These are phyloP conservation scores for Porites rus DNA, from an alignment of 92 coral and sea anemone genomes.

Conservation along the genomic window DNA sequence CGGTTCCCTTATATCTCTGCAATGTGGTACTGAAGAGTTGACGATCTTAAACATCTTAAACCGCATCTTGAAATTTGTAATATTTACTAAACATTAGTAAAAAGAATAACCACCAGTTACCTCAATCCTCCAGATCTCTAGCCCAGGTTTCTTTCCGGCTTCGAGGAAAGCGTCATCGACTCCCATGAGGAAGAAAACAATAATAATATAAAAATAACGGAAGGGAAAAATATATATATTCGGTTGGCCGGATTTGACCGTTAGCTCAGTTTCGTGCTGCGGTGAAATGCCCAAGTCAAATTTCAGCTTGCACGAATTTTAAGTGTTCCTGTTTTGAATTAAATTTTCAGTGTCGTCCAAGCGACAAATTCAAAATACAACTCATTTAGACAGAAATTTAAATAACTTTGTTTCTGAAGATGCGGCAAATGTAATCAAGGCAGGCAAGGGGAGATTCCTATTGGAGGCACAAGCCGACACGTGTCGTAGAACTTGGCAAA, in stretches of 20 bases:
- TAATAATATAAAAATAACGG: conserved; percentile 16
- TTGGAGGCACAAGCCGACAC: conserved; percentile 35
- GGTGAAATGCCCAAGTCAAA: not conserved
- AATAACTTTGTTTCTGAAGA: conserved; percentile 38
- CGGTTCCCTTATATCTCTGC: too few relatives aligned
- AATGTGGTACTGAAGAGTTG: not conserved
- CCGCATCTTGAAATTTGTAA: not conserved
- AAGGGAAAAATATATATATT: not conserved
- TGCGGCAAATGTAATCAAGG: conserved; percentile 10
- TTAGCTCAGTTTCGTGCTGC: not conserved
- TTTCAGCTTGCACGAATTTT: not conserved
- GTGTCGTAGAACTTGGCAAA: conserved; percentile 27
- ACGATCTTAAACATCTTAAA: not conserved
- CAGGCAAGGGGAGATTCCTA: conserved; percentile 12
- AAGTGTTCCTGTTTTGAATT: not conserved
- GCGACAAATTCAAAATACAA: conserved; percentile 29
- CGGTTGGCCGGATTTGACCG: not conserved
- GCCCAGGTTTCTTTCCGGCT: conserved; percentile 89
- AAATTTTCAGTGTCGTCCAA: conserved; percentile 16
- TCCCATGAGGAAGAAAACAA: conserved; percentile 58
- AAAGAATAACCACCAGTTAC: conserved; percentile 41
- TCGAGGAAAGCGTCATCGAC: conserved; percentile 93
- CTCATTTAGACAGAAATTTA: conserved; percentile 32
- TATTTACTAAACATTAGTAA: conserved; percentile 1
- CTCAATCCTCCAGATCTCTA: conserved; percentile 98